Evolutionary conservation across 1,140 invertebrate species (phyloP), one percentile per base, ranked within the genome.

Genomic region (Drosophila parvula): DNA sequence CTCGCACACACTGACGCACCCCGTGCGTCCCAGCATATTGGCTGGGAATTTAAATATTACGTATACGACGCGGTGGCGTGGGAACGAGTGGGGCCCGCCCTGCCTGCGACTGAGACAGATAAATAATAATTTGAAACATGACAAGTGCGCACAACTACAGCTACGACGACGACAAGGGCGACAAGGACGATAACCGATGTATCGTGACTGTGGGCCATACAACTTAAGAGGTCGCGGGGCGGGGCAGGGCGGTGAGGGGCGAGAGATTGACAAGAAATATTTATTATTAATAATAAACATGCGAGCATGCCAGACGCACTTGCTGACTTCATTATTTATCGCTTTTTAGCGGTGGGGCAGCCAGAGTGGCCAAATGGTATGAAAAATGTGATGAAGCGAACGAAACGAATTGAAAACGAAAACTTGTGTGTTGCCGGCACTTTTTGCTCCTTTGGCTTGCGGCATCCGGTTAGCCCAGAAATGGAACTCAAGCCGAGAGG

Each of bases 211-310:
- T 68, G 30, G 53, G 75, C 64, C 76, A 86, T 86, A 79, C 53
- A 77, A 73, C 79, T 86, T 86, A 88, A 88, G 78, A 68, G 79
- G 51, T 79, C 53, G 48, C 44, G 60, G 64, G 47, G 65, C 28
- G 44, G 12, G 47, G 65, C 28, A 40, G 12, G 47, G 30, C 5
- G 30, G 30, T 8, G 22, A 1, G 22, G 67, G 65, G 44, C 51
- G 43, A 71, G 28, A 67, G 84, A 86, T 88, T 86, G 83, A 88
- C 79, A 86, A 86, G 83, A 89, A 88, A 78, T 88, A 88, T 88
- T 83, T 88, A 88, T 88, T 88, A 88, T 88, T 89, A 88, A 89
- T 88, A 84, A 89, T 89, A 89, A 89, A 88, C 84, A 88, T 88
- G 84, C 84, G 71, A 88, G 80, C 74, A 80, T 55, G 80, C 84